Evolutionary conservation across 1,140 invertebrate genomes (phyloP), one percentile per base, ranked within the genome.

Genomic region (Piezodorus guildinii): DNA sequence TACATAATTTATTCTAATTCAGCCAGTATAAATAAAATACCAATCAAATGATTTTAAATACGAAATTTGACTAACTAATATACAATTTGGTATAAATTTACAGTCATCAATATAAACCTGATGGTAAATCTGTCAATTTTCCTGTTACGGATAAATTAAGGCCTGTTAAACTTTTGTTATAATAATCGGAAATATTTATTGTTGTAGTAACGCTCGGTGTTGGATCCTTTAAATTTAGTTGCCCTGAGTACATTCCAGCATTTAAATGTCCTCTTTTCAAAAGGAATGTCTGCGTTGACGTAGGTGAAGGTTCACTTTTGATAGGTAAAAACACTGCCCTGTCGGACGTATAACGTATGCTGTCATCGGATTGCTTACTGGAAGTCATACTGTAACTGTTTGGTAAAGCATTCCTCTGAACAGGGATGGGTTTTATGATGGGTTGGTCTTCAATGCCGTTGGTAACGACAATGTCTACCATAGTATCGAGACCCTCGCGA

Each of bases 111-210:
- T 86, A 87, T 64, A 87, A 75, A 64, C 85, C 85, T 25, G 84
- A 86, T 62, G 83, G 83, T 71, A 86, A 79, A 71, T 87, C 85
- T 2, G 84, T 83, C 16, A 87, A 74, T 76, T 85, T 86, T 25
- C 77, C 77, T 21, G 69, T 25, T 3, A 44, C 69, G 43, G 73
- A 76, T 25, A 71, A 73, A 2, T 66, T 65, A 12, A 69, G 27
- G 16, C 61, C 63, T 27, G 56, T 66, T 17, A 65, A 25, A 52
- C 68, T 65, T 56, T 66, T 66, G 8, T 64, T 68, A 23, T 70
- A 68, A 21, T 66, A 68, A 49, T 68, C 67, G 9, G 59, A 44
- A n/a, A 44, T 61, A 46, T 62, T 66, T 16, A 58, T 46, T 74
- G 74, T 3, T 74, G 76, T 6, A 74, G 63, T 8, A 45, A 25